These are phyloP conservation scores for Pyrrhura leucotis DNA, from an alignment of 2,797 vertebrate species.

Conservation along the genomic window DNA sequence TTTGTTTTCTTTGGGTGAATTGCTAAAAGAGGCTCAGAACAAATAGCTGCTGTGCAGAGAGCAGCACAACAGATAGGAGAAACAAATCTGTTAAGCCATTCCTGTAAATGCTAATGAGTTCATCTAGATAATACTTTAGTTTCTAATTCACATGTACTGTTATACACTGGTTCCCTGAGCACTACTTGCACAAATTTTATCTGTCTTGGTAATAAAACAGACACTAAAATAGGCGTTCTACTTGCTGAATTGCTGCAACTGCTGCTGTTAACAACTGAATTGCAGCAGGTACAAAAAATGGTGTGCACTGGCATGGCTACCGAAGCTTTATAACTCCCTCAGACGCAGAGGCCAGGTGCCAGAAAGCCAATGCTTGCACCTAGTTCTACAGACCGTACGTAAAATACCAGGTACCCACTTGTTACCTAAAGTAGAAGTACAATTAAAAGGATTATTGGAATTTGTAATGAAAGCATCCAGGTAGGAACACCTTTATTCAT, in stretches of 20 bases:
- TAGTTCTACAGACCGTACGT: neutral
- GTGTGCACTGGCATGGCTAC: neutral
- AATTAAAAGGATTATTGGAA: neutral
- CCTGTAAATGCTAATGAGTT: slow-evolving; percentile 63
- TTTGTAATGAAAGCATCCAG: neutral
- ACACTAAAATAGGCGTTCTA: slow-evolving; percentile 14
- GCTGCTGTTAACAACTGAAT: neutral
- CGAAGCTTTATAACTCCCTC: neutral
- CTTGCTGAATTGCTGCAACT: slow-evolving; percentile 1
- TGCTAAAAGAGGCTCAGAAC: slow-evolving; percentile 24
- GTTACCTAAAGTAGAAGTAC: neutral
- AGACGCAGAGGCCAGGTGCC: neutral
- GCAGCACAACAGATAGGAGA: neutral
- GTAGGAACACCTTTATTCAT: neutral
- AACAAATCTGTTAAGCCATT: slow-evolving; percentile 53
- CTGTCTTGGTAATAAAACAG: slow-evolving; percentile 47
- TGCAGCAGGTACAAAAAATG: neutral
- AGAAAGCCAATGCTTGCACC: neutral
- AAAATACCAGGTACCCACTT: neutral
- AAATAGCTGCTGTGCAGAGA: slow-evolving; percentile 12
- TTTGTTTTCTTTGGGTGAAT: slow-evolving; percentile 32
- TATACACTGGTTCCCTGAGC: slow-evolving; percentile 46
- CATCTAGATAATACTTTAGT: slow-evolving; percentile 12
- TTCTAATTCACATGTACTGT: slow-evolving; percentile 58
- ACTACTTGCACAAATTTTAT: slow-evolving; percentile 56